Conservation (phyloP, 2,888 invertebrate species). For the Metellina segmentata region DNA sequence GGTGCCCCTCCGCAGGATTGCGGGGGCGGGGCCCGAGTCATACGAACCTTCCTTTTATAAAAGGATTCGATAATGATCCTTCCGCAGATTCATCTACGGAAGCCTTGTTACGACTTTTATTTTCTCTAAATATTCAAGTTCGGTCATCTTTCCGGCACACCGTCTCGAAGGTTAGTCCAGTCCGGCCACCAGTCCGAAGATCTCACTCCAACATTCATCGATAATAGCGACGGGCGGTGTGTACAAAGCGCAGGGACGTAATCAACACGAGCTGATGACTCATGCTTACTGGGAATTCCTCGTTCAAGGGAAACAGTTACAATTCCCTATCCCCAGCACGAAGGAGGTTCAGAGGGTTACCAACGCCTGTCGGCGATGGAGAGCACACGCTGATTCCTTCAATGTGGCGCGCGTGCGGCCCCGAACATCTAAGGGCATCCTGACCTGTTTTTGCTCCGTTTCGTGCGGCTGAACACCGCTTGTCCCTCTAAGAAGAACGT, state of each 20-base stretch:
- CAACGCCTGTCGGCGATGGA: conserved; percentile 85
- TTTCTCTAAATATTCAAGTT: too few species aligned
- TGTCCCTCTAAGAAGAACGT: conserved; percentile 83
- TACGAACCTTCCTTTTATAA: too few species aligned
- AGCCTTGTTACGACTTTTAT: too few species aligned
- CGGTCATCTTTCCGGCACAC: too few species aligned
- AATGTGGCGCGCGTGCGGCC: conserved; percentile 86
- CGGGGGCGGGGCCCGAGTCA: too few species aligned
- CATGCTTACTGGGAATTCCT: conserved; percentile 87
- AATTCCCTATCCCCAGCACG: conserved; percentile 86
- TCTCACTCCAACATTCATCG: too few species aligned
- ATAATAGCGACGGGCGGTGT: conserved; percentile 88
- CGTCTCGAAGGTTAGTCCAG: too few species aligned
- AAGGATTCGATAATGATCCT: too few species aligned
- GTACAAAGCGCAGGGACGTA: conserved; percentile 87
- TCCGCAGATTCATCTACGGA: too few species aligned
- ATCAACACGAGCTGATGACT: conserved; percentile 87
- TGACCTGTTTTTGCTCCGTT: conserved; percentile 79
- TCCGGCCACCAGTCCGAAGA: too few species aligned
- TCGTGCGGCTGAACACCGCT: conserved; percentile 81
- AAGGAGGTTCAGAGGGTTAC: conserved; percentile 87
- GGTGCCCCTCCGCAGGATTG: too few species aligned
- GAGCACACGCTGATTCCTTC: conserved; percentile 83
- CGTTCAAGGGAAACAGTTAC: conserved; percentile 85
- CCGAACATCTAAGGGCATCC: conserved; percentile 84